Evolutionary conservation across 92 coral and sea anemone genomes (phyloP).

Genomic region (Isaurus tuberculatus): DNA sequence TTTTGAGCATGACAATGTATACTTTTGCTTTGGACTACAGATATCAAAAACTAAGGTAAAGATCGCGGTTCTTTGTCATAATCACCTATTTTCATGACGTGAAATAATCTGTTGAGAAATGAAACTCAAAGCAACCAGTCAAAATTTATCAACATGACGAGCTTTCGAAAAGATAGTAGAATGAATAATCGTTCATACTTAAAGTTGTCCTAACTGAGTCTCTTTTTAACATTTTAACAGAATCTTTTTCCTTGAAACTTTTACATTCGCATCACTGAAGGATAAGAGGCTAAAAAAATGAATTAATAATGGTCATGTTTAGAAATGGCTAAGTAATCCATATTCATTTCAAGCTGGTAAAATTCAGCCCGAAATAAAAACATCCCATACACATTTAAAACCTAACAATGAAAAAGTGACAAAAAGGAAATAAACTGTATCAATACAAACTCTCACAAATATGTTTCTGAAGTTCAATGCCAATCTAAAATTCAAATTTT

Average conservation of each 20-base stretch:
- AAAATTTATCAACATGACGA: too few species aligned
- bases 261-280: background rate
- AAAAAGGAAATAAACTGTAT: background rate
- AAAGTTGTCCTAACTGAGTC: background rate
- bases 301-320: constrained; percentile 17
- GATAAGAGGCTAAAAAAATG: background rate
- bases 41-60: too few species aligned
- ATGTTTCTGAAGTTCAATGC: background rate
- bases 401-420: background rate
- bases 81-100: background rate
- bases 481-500: background rate
- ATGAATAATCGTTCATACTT: background rate
- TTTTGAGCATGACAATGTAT: background rate
- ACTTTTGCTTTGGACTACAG: background rate
- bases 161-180: background rate
- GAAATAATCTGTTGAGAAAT: background rate
- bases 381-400: background rate
- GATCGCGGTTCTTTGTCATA: too few species aligned
- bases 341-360: background rate
- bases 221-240: constrained; percentile 32
- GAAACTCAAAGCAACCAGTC: background rate
- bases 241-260: background rate
- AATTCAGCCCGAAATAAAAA: constrained; percentile 23
- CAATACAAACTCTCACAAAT: background rate
- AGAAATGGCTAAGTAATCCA: background rate